phyloP scores from a whole-genome alignment of 2,797 vertebrate species.

The Amblyopsis hoosieri region DNA sequence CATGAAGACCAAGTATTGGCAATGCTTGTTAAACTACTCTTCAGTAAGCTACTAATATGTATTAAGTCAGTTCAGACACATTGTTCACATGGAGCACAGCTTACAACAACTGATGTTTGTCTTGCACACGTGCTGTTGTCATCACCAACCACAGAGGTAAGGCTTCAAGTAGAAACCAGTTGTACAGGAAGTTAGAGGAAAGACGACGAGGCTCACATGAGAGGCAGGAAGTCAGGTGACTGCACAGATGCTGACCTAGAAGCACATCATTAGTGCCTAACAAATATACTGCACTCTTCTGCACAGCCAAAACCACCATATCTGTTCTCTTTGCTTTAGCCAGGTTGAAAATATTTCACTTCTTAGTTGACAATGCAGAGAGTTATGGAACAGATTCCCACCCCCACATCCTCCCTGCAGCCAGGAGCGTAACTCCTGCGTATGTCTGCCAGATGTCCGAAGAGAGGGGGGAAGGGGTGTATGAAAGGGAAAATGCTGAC shows the following conservation, averaged over 20 bases:
- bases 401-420: conserved; percentile 57
- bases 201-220: conserved; percentile 29
- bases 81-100: conserved; percentile 40
- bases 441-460: conserved; percentile 80
- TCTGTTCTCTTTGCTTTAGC: conserved; percentile 21
- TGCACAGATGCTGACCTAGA: conserved; percentile 26
- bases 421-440: conserved; percentile 45
- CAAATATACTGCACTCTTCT: conserved; percentile 11
- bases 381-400: conserved; percentile 64
- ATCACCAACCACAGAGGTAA: conserved; percentile 40
- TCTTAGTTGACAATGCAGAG: conserved; percentile 46
- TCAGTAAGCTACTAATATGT: no score
- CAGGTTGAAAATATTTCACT: conserved; percentile 33
- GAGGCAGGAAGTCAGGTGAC: conserved; percentile 62
- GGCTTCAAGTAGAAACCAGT: conserved; percentile 52
- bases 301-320: conserved; percentile 55
- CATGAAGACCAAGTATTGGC: no score
- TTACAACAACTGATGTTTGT: conserved; percentile 30
- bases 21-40: no score
- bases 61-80: conserved; percentile 1
- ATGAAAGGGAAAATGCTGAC: conserved; percentile 59
- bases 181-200: conserved; percentile 53
- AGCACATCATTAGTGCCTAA: conserved; percentile 23
- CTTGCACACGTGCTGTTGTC: conserved; percentile 63
- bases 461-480: conserved; percentile 32